Base-by-base conservation (phyloP, 1,140 invertebrate genomes). In the Scaptomyza hsui region DNA sequence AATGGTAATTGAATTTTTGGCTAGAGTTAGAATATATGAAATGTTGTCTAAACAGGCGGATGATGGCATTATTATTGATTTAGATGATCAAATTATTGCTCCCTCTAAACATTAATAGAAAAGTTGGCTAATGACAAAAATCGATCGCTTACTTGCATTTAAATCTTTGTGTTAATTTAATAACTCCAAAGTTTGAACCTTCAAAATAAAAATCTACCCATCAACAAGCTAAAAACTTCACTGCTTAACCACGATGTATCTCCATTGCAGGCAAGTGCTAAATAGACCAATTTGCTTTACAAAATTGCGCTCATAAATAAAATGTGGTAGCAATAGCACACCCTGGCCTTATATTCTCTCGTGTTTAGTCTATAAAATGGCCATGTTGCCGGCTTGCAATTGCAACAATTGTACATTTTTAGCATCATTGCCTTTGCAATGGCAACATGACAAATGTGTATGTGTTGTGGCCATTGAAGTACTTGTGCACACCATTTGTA, bases 371-470 rank as follows among this genome's bases (percentile, higher is more conserved):
- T 77, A 88, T 81, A 72, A 77, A 74, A 61, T 45, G 45, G 42
- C 37, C 32, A 16, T 19, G 53, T 48, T 67, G 61, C 32, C 53
- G 19, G 63, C 32, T 67, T 19, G 53, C 24, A 41, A 53, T 51
- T 64, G 51, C 51, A 37, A 3, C 18, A n/a, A 37, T 39, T 39
- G 68, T 57, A 62, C 64, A 85, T 85, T 85, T 85, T 88, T 81
- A 72, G 55, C 26, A 51, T 56, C 61, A 77, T 72, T 81, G 77
- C n/a, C n/a, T n/a, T n/a, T n/a, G n/a, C n/a, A n/a, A n/a, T n/a
- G n/a, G n/a, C 67, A 60, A 62, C 47, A 85, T 86, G 81, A 88
- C 77, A 86, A 88, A 85, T 81, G 81, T 67, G 80, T 59, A 55
- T 67, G 68, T 86, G 69, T 86, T 76, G 81, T 70, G 63, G 32